Evolutionary conservation across 2,797 vertebrate genomes (phyloP).

Genomic region (Botia kubotai): DNA sequence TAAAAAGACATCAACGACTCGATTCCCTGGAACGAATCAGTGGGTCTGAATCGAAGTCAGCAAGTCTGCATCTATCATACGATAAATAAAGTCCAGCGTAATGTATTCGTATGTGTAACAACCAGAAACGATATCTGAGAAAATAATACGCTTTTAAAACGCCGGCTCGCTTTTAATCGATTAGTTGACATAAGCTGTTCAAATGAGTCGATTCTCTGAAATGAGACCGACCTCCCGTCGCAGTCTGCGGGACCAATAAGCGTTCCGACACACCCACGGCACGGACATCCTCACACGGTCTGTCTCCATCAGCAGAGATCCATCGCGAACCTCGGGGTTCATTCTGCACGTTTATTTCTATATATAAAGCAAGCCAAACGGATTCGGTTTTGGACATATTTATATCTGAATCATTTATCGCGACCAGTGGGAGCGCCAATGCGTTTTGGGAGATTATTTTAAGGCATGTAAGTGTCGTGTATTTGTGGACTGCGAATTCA

Average conservation of each 20-base stretch:
- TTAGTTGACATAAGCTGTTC: background rate
- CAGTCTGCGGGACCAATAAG: constrained; percentile 24
- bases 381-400: background rate
- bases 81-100: too few relatives aligned
- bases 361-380: too few relatives aligned
- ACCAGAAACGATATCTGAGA: too few relatives aligned
- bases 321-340: background rate
- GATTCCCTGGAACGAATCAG: too few relatives aligned
- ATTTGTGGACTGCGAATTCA: background rate
- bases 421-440: background rate
- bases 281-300: background rate
- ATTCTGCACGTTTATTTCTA: background rate
- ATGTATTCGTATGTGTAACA: too few relatives aligned
- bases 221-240: background rate
- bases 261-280: constrained; percentile 12
- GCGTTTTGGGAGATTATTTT: background rate
- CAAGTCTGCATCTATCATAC: too few relatives aligned
- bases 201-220: background rate
- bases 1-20: too few relatives aligned
- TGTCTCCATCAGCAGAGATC: too few relatives aligned
- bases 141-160: background rate
- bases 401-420: background rate
- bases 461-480: background rate
- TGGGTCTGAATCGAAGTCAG: too few relatives aligned
- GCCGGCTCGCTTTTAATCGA: background rate